phyloP scores from a whole-genome alignment of 1,140 invertebrate species.

The Papilio aristodemus region DNA sequence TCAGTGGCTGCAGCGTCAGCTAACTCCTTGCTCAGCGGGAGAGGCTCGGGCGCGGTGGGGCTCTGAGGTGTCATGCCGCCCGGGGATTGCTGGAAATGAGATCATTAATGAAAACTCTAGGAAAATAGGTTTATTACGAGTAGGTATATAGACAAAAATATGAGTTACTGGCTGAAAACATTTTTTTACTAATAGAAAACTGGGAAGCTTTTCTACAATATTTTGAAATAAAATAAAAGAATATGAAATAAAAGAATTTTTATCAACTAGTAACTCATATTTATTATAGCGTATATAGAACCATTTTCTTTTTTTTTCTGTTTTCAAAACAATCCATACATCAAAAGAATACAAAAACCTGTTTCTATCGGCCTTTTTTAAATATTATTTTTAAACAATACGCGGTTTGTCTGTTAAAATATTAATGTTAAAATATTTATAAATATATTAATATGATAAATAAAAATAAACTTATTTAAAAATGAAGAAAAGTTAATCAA shows the following conservation, averaged over 20 bases:
- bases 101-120: background rate
- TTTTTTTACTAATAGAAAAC: too few relatives aligned
- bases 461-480: too few relatives aligned
- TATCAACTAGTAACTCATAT: too few relatives aligned
- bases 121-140: too few relatives aligned
- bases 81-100: constrained; percentile 51
- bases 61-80: constrained; percentile 61
- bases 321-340: background rate
- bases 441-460: too few relatives aligned
- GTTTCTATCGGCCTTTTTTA: background rate
- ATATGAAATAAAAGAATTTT: too few relatives aligned
- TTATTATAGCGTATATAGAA: background rate
- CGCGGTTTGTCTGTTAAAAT: background rate
- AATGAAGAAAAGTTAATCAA: too few relatives aligned
- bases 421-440: constrained; percentile 21
- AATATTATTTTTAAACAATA: background rate
- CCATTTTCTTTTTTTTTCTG: background rate
- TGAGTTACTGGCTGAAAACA: too few relatives aligned
- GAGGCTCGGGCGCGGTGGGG: constrained; percentile 69
- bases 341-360: background rate
- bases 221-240: too few relatives aligned
- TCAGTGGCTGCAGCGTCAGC: constrained; percentile 74
- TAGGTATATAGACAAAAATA: too few relatives aligned
- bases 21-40: constrained; percentile 76
- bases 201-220: too few relatives aligned